phyloP scores from a whole-genome alignment of 2,113 vertebrate genomes.

The Hydrolagus affinis region DNA sequence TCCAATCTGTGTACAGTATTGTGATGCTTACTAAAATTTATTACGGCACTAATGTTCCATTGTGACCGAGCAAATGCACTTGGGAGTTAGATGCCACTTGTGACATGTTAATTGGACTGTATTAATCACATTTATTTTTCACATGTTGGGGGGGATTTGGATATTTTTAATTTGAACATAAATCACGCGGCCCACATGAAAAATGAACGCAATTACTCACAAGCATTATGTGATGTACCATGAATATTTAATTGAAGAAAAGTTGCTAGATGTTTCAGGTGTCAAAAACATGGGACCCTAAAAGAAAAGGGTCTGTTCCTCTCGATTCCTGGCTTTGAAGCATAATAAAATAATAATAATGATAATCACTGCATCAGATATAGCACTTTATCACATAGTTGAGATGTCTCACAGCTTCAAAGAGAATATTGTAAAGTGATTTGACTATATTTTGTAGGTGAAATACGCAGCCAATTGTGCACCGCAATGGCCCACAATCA shows the following conservation, averaged over 20 bases:
- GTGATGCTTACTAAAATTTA: conserved; percentile 20
- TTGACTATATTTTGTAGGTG: too few relatives aligned
- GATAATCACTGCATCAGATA: too few relatives aligned
- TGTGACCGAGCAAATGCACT: neutral
- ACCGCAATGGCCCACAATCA: too few relatives aligned
- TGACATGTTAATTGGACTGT: neutral
- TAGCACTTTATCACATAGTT: too few relatives aligned
- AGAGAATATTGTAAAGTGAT: too few relatives aligned
- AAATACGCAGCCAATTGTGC: too few relatives aligned
- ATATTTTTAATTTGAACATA: conserved; percentile 25
- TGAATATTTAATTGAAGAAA: conserved; percentile 16
- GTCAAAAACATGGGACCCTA: neutral
- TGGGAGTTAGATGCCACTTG: conserved; percentile 7
- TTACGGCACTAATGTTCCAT: conserved; percentile 1
- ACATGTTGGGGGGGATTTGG: conserved; percentile 5
- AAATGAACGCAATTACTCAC: conserved; percentile 21
- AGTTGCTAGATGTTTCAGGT: neutral
- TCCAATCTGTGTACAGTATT: neutral
- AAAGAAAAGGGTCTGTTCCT: neutral
- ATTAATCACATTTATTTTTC: conserved; percentile 28
- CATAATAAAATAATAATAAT: too few relatives aligned
- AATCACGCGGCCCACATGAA: neutral
- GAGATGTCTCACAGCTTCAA: too few relatives aligned
- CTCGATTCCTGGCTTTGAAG: neutral
- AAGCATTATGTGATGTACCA: neutral